Base-by-base conservation (phyloP, 1,140 invertebrate genomes). In the Drosophila arawakana region DNA sequence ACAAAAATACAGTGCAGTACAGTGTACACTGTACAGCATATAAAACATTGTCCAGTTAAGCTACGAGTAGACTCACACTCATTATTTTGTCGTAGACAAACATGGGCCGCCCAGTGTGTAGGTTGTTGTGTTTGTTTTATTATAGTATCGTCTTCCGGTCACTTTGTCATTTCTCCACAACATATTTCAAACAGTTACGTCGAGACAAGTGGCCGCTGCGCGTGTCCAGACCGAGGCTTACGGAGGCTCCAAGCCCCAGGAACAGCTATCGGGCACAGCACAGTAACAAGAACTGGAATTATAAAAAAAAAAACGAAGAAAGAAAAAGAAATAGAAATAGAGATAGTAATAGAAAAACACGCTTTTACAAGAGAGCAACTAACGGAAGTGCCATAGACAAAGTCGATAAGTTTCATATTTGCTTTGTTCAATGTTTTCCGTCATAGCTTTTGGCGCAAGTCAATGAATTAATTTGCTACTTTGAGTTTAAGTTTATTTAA, bases 91-190 rank as follows among this genome's bases (percentile, higher is more conserved):
- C 80, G 83, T 82, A 74, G 76, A 18, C 80, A 88, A 86, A 82
- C 83, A 86, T 73, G 54, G 52, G 43, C 58, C 41, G 43, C 13
- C 39, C 63, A 46, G 34, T 50, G 34, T 60, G 49, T 39, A 30
- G 18, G 44, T 52, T 57, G 34, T 71, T 74, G 71, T 78, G 62
- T 76, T 73, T 79, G 62, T 89, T 89, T 90, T 89, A 89, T 84
- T 89, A 78, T 76, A 84, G 85, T 90, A 90, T 90, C 81, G 85
- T 90, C 85, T 90, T 90, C 85, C 85, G 85, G 85, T 90, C 81
- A 90, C 81, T 90, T 90, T 90, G 85, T 90, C 85, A 90, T 89
- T 85, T 84, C 73, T 75, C 86, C 76, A 76, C 59, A 77, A 82
- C 85, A 90, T 90, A 90, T 85, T 81, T 90, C 85, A 85, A 90